phyloP scores from a whole-genome alignment of 2,888 invertebrate species.

The Teleogryllus oceanicus region DNA sequence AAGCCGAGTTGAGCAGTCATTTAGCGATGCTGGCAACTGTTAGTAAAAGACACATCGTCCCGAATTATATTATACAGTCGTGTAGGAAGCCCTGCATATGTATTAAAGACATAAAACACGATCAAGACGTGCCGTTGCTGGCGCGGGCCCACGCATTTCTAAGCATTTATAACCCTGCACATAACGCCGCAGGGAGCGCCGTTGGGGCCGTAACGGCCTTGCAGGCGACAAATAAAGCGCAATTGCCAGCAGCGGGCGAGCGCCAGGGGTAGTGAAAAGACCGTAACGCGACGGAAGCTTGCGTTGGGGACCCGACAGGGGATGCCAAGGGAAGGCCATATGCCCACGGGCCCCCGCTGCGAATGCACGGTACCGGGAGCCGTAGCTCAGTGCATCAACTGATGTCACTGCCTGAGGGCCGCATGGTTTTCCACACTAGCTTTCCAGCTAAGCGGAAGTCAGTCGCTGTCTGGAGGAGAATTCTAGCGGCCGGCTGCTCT shows the following conservation, averaged over 20 bases:
- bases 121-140: not conserved
- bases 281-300: not conserved
- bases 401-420: too few relatives aligned
- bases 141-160: not conserved
- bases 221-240: not conserved
- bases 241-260: not conserved
- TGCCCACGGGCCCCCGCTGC: too few relatives aligned
- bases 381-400: too few relatives aligned
- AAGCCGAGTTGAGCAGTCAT: not conserved
- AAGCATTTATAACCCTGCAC: not conserved
- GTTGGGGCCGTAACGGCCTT: not conserved
- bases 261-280: not conserved
- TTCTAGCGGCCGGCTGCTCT: too few relatives aligned
- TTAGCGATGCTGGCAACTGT: not conserved
- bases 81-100: conserved; percentile 18
- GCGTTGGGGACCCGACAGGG: not conserved
- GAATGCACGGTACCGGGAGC: too few relatives aligned
- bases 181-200: not conserved
- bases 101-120: not conserved
- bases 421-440: too few relatives aligned
- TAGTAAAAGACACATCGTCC: conserved; percentile 10
- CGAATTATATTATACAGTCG: conserved; percentile 7
- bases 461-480: too few relatives aligned
- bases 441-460: too few relatives aligned
- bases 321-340: too few relatives aligned